Evolutionary conservation across 2,797 vertebrate genomes (phyloP).

Genomic region (Cossypha heuglini): DNA sequence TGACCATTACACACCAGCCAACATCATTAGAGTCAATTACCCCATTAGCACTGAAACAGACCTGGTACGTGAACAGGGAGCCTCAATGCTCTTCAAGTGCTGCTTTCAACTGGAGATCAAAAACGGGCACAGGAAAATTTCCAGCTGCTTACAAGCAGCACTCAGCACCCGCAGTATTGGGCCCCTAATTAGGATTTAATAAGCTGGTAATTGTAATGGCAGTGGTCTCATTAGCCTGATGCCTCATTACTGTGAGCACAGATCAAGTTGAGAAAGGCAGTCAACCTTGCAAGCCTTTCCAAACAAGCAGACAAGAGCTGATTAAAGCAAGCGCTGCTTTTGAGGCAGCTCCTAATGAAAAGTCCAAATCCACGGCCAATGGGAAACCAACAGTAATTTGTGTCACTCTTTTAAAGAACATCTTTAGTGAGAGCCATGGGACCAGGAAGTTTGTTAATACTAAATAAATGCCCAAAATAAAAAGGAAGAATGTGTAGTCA

Average conservation of each 20-base stretch:
- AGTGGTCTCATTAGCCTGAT: conserved; percentile 44
- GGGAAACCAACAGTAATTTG: conserved; percentile 46
- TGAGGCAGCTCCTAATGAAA: conserved; percentile 15
- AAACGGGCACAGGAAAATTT: background rate
- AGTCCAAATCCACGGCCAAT: background rate
- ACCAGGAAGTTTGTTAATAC: conserved; percentile 42
- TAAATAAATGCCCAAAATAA: conserved; percentile 8
- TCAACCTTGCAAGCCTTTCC: conserved; percentile 28
- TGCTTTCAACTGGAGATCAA: background rate
- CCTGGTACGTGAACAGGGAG: background rate
- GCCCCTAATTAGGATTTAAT: conserved; percentile 60
- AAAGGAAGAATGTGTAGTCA: conserved; percentile 20
- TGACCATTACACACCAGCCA: background rate
- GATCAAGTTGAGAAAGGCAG: conserved; percentile 32
- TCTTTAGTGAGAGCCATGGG: conserved; percentile 15
- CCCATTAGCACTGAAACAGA: conserved; percentile 38
- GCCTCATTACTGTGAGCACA: conserved; percentile 37
- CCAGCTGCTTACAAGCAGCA: background rate
- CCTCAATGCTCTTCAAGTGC: background rate
- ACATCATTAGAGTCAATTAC: conserved; percentile 45
- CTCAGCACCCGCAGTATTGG: conserved; percentile 25
- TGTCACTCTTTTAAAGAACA: conserved; percentile 24
- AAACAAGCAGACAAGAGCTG: background rate
- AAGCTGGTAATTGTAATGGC: conserved; percentile 46
- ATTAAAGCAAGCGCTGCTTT: conserved; percentile 40